Evolutionary conservation across 2,888 invertebrate genomes (phyloP), one percentile per base, ranked within the genome.

Genomic region (Auanema sp.): DNA sequence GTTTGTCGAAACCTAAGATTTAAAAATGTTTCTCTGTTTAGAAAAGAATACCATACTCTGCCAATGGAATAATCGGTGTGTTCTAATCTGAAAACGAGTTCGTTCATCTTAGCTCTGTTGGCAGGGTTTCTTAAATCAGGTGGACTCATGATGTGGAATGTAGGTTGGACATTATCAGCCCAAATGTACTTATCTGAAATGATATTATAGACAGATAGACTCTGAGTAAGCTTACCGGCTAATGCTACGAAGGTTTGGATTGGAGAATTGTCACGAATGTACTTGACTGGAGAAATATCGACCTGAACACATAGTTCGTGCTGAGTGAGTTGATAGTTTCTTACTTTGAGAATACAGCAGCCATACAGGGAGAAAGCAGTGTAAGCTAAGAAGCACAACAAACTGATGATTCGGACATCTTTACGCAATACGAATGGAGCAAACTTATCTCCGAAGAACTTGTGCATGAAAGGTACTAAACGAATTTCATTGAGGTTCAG

Each of bases 141-240:
- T 16, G 82, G 82, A 1, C 53, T 66, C 80, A 83, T 83, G 14
- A 82, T 72, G 61, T 83, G 80, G 70, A 82, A 78, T 1, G 78
- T 72, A 16, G 82, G 82, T 80, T 81, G 80, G 25, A 82, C 82
- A 64, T 82, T 82, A 66, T 82, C 82, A 16, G 82, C 82, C 81
- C 81, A 81, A 56, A 81, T 81, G 67, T 81, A 81, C 54, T 81
- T 81, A 65, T 75, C 74, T 73, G 52, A 57, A 68, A 51, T 43
- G 33, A 33, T 21, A 3, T 6, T 55, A 40, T 14, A 25, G 18
- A 2, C 5, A 10, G 23, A 21, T 16, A 10, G 18, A 60, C 42
- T 1, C 11, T 25, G 11, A 16, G 5, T 5, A 18, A 6, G 42
- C 33, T 53, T 50, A 82, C 80, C 81, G 43, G 82, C 82, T 25